Percentiles rank a stretch among this genome's conserved stretches.
These are phyloP conservation scores for Melikaiella ostensackeni DNA, from an alignment of 2,888 invertebrate species.

Conservation along the genomic window DNA sequence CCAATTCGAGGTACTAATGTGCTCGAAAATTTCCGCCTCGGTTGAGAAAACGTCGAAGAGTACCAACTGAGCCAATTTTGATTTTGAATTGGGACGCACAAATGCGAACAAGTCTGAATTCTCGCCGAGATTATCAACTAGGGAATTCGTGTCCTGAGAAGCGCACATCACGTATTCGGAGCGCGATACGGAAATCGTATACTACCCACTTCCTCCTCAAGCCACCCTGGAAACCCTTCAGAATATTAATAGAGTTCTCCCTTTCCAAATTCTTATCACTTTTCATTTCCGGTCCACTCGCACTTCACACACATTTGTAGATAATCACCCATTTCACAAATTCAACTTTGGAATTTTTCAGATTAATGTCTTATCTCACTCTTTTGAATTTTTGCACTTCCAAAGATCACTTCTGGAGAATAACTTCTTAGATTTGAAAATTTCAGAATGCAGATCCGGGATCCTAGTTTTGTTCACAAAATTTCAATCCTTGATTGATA, in stretches of 20 bases:
- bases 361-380: no score
- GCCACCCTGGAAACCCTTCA: conserved; percentile 1
- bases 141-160: conserved; percentile 31
- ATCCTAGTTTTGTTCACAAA: no score
- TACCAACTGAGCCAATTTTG: background rate
- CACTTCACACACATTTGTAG: background rate
- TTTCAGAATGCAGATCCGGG: no score
- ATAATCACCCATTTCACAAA: background rate
- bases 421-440: no score
- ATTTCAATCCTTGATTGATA: no score
- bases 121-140: conserved; percentile 25
- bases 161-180: conserved; percentile 37
- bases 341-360: background rate
- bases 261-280: conserved; percentile 2
- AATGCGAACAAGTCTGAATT: conserved; percentile 31
- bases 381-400: background rate
- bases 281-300: background rate
- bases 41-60: background rate
- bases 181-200: conserved; percentile 39
- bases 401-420: no score
- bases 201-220: conserved; percentile 31
- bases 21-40: background rate
- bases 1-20: background rate
- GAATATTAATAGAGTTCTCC: conserved; percentile 22
- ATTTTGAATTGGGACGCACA: conserved; percentile 28